Base-by-base conservation (phyloP, 1,140 invertebrate genomes). In the Hetaerina americana region DNA sequence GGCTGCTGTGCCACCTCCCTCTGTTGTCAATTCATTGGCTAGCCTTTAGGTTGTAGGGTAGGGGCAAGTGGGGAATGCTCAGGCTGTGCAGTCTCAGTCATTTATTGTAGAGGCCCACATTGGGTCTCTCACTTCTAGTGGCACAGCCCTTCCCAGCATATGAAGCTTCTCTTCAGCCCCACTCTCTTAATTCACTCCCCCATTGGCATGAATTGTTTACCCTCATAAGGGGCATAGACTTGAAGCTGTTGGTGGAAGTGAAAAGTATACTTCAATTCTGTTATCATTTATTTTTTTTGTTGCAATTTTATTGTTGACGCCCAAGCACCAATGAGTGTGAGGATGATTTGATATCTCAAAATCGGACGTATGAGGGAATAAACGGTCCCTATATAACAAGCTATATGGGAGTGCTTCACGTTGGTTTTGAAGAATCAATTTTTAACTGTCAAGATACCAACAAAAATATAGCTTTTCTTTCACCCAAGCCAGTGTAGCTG, bases 401-500 rank as follows among this genome's bases (percentile, higher is more conserved):
- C 40, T 18, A 57, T 57, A n/a, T 18, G n/a, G 22, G 22, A 18
- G 40, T 57, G 40, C 40, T 57, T 57, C 40, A 57, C 15, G 40
- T 57, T 57, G 40, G 40, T 57, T 12, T 12, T 18, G 40, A 57
- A 57, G 40, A 57, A 12, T 57, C 2, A n/a, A 57, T 18, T 57
- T 57, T 57, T n/a, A 57, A 57, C 22, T 57, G 40, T 57, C 15
- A 57, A 57, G 22, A n/a, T 57, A 57, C 40, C 40, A 57, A 57
- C 40, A 57, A 57, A 57, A 57, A 57, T 57, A 57, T 57, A 57
- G 40, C 40, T 57, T 57, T 57, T 57, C 40, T 57, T 66, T 66
- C 8, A 68, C 25, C 18, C 26, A n/a, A 12, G 26, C n/a, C n/a
- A 24, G n/a, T 12, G 15, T 66, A 68, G 18, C n/a, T 8, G 26